Percentiles rank a stretch among this genome's conserved stretches.
phyloP scores from a whole-genome alignment of 2,113 vertebrate genomes.

The Gallinago jamesoni region DNA sequence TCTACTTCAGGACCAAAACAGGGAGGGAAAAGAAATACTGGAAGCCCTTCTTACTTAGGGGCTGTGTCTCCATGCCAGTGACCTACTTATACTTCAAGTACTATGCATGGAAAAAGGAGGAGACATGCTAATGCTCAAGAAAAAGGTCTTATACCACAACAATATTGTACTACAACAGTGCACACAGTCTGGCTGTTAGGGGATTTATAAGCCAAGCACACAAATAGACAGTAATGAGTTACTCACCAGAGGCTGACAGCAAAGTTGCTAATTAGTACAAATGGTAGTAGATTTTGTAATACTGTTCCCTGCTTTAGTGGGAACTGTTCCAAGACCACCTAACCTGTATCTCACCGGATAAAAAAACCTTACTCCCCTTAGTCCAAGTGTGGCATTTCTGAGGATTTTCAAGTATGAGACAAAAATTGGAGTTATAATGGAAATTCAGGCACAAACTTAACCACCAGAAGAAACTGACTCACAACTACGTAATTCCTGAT shows the following conservation, averaged over 20 bases:
- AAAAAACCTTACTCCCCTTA: background rate
- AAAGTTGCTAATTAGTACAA: constrained; percentile 71
- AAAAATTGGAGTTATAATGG: background rate
- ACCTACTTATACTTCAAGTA: constrained; percentile 52
- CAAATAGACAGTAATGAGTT: constrained; percentile 70
- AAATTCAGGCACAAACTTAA: background rate
- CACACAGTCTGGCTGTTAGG: constrained; percentile 50
- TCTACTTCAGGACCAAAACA: constrained; percentile 1
- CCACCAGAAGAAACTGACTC: background rate
- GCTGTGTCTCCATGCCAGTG: constrained; percentile 41
- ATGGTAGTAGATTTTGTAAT: constrained; percentile 49
- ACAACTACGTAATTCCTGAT: background rate
- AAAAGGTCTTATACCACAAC: constrained; percentile 55
- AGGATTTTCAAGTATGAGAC: background rate
- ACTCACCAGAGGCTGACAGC: constrained; percentile 65
- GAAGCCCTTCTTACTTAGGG: constrained; percentile 22
- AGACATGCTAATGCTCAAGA: background rate
- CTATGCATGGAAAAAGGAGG: background rate
- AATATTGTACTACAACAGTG: constrained; percentile 40
- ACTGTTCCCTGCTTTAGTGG: constrained; percentile 48
- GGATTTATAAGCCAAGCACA: constrained; percentile 66
- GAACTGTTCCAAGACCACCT: constrained; percentile 60
- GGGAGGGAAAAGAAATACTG: background rate
- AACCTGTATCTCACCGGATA: background rate
- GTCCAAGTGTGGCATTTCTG: background rate